These are phyloP conservation scores for Caerostris darwini DNA, from an alignment of 1,140 invertebrate species.

Conservation along the genomic window DNA sequence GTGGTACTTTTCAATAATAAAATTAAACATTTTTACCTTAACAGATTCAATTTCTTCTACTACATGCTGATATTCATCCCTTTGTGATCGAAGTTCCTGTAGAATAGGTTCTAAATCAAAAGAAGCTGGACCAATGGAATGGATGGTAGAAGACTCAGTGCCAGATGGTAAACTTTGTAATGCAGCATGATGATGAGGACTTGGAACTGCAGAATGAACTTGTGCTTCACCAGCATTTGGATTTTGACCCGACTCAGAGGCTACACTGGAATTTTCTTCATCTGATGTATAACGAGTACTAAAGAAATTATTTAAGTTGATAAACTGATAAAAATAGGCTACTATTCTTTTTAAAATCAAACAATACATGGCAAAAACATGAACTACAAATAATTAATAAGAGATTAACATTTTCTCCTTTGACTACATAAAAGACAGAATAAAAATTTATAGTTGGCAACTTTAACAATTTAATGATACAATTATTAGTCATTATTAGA, in stretches of 20 bases:
- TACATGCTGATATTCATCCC: constrained; percentile 89
- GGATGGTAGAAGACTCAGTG: constrained; percentile 73
- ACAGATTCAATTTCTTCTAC: constrained; percentile 83
- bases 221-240: constrained; percentile 68
- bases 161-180: constrained; percentile 77
- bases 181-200: constrained; percentile 74
- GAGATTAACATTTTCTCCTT: too few relatives aligned
- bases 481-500: too few relatives aligned
- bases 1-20: not conserved
- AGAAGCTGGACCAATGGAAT: constrained; percentile 61
- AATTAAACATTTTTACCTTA: constrained; percentile 80
- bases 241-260: constrained; percentile 81
- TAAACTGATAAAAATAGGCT: too few relatives aligned
- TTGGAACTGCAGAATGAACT: constrained; percentile 44
- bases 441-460: too few relatives aligned
- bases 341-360: too few relatives aligned
- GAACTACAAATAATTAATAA: too few relatives aligned
- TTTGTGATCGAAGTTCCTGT: constrained; percentile 88
- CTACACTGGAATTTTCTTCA: constrained; percentile 82
- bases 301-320: not conserved
- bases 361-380: too few relatives aligned
- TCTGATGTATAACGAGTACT: constrained; percentile 82
- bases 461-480: too few relatives aligned
- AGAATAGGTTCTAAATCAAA: constrained; percentile 88
- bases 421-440: too few relatives aligned